Percentiles rank a stretch among this genome's conserved stretches.
phyloP scores from a whole-genome alignment of 2,797 vertebrate genomes.

The Poeciliopsis presidionis region DNA sequence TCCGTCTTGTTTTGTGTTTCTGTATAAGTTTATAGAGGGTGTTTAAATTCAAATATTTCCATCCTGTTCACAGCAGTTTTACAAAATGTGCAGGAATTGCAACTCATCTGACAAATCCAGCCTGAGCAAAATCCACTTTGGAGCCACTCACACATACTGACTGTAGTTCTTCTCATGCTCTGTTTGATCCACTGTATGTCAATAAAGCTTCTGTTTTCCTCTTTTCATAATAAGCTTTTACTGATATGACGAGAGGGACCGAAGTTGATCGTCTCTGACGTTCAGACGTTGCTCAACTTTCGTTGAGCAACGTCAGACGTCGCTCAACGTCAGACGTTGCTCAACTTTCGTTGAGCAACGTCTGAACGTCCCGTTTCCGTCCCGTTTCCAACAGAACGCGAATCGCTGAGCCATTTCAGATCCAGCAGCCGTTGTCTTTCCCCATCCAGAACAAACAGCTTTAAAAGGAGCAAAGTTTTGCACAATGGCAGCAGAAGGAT shows the following conservation, averaged over 20 bases:
- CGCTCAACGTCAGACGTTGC: background rate
- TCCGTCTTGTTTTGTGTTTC: background rate
- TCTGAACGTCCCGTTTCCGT: too few relatives aligned
- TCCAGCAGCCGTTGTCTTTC: background rate
- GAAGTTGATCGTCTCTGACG: background rate
- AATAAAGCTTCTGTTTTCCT: background rate
- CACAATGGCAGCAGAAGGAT: background rate
- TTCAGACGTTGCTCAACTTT: background rate
- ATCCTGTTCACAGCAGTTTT: slow-evolving; percentile 1
- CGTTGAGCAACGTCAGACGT: background rate
- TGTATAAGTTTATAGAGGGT: background rate
- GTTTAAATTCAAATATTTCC: background rate
- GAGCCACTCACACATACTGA: too few relatives aligned
- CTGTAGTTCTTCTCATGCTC: too few relatives aligned
- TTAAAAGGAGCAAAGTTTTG: background rate
- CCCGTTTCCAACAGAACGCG: background rate
- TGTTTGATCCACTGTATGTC: background rate
- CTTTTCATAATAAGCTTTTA: too few relatives aligned
- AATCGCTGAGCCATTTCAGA: background rate
- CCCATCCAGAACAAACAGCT: background rate
- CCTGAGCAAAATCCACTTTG: background rate
- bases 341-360: too few relatives aligned
- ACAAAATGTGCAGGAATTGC: background rate
- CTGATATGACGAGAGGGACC: background rate
- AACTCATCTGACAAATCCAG: background rate